Evolutionary conservation across 2,797 vertebrate species (phyloP), one percentile per base, ranked within the genome.

Genomic region (Chelmon rostratus): DNA sequence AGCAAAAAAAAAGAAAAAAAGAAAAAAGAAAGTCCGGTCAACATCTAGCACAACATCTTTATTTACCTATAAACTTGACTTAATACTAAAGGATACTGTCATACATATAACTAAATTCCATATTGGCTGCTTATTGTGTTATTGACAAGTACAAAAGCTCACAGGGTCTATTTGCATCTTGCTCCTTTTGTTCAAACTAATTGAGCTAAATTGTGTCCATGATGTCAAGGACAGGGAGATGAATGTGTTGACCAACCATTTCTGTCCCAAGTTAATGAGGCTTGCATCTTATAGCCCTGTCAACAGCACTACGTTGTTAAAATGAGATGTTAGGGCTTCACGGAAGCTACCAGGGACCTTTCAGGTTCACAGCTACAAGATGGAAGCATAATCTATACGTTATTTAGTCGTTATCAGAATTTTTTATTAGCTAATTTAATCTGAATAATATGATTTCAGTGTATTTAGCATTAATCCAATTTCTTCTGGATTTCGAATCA

Each of bases 221-320:
- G 66, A 52, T 82, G 56, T 83, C 46, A 75, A 62, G 28, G 10
- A 35, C 71, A 65, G 31, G n/a, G 11, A 74, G 37, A 79, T 79
- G 23, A 82, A 74, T 75, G 84, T 80, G 75, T 73, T 80, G 49
- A 68, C 68, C 38, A 37, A 44, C n/a, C 61, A 63, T 77, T 78
- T 78, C 38, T 12, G 31, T 68, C 38, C 40, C 4, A 6, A 15
- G 42, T 73, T 85, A 78, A 78, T 74, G 72, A 84, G 35, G 53
- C 79, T 49, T 54, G 54, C 16, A 40, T 56, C 47, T 47, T 16
- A 49, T 46, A 47, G 31, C 25, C 67, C 61, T 47, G 69, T 49
- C 63, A 77, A 81, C 61, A 81, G 31, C 70, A 42, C 31, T 46
- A n/a, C 58, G 62, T 68, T 40, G 16, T 16, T 65, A 40, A 71